A percentile compares a stretch with the other conserved stretches of the same genome.
Conservation (phyloP, 2,113 vertebrate genomes). For the Phylloscopus trochilus region DNA sequence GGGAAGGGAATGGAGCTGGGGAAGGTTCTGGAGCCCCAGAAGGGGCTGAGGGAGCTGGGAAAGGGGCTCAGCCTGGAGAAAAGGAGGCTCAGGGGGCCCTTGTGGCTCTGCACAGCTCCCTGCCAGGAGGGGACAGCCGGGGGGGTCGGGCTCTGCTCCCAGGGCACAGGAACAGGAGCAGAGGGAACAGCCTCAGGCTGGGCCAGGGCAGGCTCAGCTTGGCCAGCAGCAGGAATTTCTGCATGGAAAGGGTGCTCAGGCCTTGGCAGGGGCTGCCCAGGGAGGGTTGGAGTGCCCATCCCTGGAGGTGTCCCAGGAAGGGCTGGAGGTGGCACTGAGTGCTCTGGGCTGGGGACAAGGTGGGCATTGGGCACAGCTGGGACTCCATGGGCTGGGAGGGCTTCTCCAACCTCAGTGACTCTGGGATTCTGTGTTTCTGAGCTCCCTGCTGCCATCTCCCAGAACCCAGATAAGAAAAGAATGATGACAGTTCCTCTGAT, state of each 20-base stretch:
- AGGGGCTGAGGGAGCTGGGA: neutral
- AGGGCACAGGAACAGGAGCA: too few species aligned
- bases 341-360: neutral
- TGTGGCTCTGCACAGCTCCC: neutral
- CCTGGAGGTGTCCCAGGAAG: neutral
- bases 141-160: neutral
- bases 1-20: neutral
- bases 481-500: neutral
- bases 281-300: neutral
- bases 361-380: accelerated
- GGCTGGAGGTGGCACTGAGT: neutral
- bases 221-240: too few species aligned
- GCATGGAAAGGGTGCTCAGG: too few species aligned
- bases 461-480: neutral
- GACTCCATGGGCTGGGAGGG: accelerated
- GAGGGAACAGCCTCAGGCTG: too few species aligned
- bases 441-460: neutral
- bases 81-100: neutral
- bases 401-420: accelerated
- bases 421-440: neutral
- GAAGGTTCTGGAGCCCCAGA: neutral
- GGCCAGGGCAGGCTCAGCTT: too few species aligned
- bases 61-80: neutral
- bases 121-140: neutral
- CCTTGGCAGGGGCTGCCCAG: too few species aligned